Evolutionary conservation across 2,888 invertebrate species (phyloP), one percentile per base, ranked within the genome.

Genomic region (Papilio demoleus): DNA sequence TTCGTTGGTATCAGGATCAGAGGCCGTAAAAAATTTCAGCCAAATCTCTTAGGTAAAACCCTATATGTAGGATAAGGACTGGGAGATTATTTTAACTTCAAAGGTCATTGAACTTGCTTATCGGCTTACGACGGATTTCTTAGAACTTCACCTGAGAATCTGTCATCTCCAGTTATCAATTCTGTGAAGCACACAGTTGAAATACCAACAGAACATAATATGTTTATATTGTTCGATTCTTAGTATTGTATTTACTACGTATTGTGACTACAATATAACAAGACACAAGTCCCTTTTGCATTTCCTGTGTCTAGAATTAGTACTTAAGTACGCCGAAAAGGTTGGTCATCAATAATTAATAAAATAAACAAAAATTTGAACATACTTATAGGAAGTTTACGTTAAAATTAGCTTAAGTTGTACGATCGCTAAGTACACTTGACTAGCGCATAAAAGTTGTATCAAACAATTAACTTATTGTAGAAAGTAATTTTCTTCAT

Each of bases 101-200:
- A n/a, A 14, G 53, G 27, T 56, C 31, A 9, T 56, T 56, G 53
- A 56, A 56, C 53, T 50, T 19, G 17, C 19, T 19, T 45, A 45
- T 45, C 45, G 17, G 17, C 45, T 19, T 19, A 45, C 8, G 45
- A 8, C 19, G 31, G 31, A 31, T 31, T 17, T 27, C 31, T 31
- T n/a, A 17, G n/a, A 56, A 31, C n/a, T n/a, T 9, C 53, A 31
- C 53, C 31, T 56, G 53, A 17, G 53, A 31, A 56, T 31, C 8
- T 56, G 27, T 56, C 53, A 9, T 31, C 53, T 53, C 31, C 27
- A 8, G 31, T 56, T 31, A 17, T 56, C 53, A 56, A 31, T 56
- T 56, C 53, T 17, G 17, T 31, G 53, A 56, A 53, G 53, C 27
- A 31, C n/a, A 31, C 31, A 31, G 31, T 56, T 56, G 53, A 31